A percentile compares a stretch with the other conserved stretches of the same genome.
phyloP scores from a whole-genome alignment of 2,113 vertebrate genomes.

The Sapayoa aenigma region DNA sequence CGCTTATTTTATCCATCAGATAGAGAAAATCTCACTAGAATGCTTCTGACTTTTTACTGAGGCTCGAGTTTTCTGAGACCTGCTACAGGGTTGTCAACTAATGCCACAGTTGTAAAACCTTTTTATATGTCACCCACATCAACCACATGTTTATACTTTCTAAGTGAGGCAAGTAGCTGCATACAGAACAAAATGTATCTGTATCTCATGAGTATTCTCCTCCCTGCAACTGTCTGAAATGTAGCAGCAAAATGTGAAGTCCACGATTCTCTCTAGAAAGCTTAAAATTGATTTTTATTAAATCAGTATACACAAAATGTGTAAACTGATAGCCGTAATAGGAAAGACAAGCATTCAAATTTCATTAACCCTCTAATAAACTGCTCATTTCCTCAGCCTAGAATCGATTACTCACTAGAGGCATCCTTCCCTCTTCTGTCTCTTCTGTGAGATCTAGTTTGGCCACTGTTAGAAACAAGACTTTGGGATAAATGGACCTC shows the following conservation, averaged over 20 bases:
- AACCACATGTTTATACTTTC: neutral
- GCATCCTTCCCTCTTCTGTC: neutral
- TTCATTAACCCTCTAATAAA: neutral
- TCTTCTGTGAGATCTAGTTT: neutral
- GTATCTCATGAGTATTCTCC: neutral
- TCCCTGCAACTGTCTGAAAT: neutral
- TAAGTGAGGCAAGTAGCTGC: neutral
- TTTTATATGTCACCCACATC: neutral
- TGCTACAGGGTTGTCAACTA: neutral
- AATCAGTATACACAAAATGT: neutral
- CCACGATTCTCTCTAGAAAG: neutral
- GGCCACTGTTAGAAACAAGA: neutral
- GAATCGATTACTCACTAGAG: neutral
- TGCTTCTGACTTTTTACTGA: neutral
- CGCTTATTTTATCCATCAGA: neutral
- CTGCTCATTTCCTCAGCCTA: neutral
- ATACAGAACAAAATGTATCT: neutral
- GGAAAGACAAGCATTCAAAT: neutral
- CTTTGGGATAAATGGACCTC: neutral
- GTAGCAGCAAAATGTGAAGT: neutral
- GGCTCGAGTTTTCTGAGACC: neutral
- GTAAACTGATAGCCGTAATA: neutral
- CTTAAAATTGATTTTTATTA: neutral
- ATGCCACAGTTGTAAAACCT: neutral
- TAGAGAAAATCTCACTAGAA: neutral